Evolutionary conservation across 2,113 vertebrate species (phyloP), one percentile per base, ranked within the genome.

Genomic region (Phocoena phocoena): DNA sequence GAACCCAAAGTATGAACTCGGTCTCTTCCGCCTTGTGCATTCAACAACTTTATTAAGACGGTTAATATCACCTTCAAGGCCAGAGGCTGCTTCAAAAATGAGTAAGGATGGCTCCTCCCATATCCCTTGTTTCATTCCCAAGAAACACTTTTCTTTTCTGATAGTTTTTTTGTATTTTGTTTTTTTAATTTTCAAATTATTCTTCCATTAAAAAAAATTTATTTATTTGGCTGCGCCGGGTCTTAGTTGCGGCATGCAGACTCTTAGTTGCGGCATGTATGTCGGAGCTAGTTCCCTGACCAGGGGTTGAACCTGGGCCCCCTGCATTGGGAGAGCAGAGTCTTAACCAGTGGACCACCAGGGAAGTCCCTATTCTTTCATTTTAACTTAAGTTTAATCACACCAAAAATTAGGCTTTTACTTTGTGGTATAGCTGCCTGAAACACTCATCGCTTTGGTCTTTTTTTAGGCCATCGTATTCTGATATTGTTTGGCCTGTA

Each of bases 331-430:
- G 53, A 53, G 1, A 53, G 5, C 53, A 0, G 53, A 53, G 5
- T 53, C 15, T 53, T 53, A 53, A 53, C 53, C 53, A 17, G 15
- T 53, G 53, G 53, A 17, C 15, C 53, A 53, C 53, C 53, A 53
- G 15, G 53, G 1, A 53, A 53, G 53, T 53, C 53, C 53, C 90
- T 84, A 67, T 63, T 87, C 31, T 63, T 94, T 93, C 33, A 77
- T 63, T 95, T 82, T 60, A 83, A 71, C 53, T 90, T 62, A 33
- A 89, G 47, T 65, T 93, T 82, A 68, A 89, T 94, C 13, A 23
- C 47, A 68, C 28, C 44, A 65, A 88, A 60, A 73, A 44, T 55
- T 10, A 12, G n/a, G 25, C 44, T 28, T 93, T 90, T 47, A 28
- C 47, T 79, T 77, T 81, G 15, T 63, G 41, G 7, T 25, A 31